Base-by-base conservation (phyloP, 1,140 invertebrate genomes). In the Drosophila nikananu region DNA sequence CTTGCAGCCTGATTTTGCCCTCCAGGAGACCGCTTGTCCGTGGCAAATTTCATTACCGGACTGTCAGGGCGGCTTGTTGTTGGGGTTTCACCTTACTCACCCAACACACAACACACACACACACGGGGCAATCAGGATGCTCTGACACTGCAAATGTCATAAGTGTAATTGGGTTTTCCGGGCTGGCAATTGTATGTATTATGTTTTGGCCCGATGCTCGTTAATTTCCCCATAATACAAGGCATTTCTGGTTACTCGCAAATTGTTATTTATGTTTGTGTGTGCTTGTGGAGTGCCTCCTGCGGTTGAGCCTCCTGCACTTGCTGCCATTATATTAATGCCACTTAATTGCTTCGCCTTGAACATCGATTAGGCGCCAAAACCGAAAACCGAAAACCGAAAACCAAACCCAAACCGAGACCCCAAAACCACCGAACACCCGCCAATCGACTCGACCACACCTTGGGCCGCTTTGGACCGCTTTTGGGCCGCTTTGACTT, bases 141-240 rank as follows among this genome's bases (percentile, higher is more conserved):
- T 59, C 61, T 68, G 80, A 30, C 55, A 54, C 70, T 78, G 81
- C 49, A 76, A 89, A 81, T 87, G 84, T 89, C 84, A 89, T 89
- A 83, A 54, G 60, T 81, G 77, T 89, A 87, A 89, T 87, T 87
- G 84, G 84, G 80, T 83, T 87, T 79, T 80, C 62, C 67, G 60
- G 70, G 46, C 32, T 48, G 46, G 46, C 60, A 62, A 65, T 57
- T 76, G 63, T 75, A 52, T 77, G 54, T 61, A 72, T 67, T 83
- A 57, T 64, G 58, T 78, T 70, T 79, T 30, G 13, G 49, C 19
- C 52, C n/a, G 51, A 49, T 49, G 71, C 70, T 74, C 58, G 60
- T 76, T 76, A 76, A 76, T 64, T 76, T 73, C 7, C 73, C 12
- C 42, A 58, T 51, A 76, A 64, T 74, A 74, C 39, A 23, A 19